These are phyloP conservation scores for Saccostrea glomerata DNA, from an alignment of 1,140 invertebrate genomes.

Conservation along the genomic window DNA sequence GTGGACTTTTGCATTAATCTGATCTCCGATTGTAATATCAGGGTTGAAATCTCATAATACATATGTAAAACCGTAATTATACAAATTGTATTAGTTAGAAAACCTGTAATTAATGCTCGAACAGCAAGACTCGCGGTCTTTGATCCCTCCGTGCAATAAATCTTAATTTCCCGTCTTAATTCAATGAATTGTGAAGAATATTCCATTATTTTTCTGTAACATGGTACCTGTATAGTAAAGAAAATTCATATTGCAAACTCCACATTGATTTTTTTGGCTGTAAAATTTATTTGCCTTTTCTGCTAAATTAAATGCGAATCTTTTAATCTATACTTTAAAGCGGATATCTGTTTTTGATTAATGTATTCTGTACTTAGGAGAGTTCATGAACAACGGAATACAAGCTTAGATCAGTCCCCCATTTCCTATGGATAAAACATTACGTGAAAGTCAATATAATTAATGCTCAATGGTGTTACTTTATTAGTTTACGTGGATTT, in stretches of 20 bases:
- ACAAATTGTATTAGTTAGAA: constrained; percentile 31
- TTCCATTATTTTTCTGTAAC: constrained; percentile 3
- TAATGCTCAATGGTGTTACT: neutral
- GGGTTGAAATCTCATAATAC: constrained; percentile 35
- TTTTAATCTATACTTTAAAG: constrained; percentile 21
- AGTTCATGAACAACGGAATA: constrained; percentile 23
- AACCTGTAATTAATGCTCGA: constrained; percentile 24
- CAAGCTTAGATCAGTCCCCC: neutral
- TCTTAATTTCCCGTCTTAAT: constrained; percentile 34
- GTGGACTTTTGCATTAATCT: constrained; percentile 31
- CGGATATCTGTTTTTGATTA: constrained; percentile 36
- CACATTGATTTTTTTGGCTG: constrained; percentile 5
- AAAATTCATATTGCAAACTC: constrained; percentile 33
- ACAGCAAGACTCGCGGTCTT: neutral
- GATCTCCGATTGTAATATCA: constrained; percentile 27
- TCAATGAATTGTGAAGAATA: constrained; percentile 32
- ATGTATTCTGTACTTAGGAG: constrained; percentile 28
- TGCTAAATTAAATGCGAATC: constrained; percentile 28
- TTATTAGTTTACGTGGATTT: neutral
- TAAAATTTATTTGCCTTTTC: constrained; percentile 35
- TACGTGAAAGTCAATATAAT: neutral
- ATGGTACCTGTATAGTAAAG: neutral
- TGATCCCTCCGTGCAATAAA: constrained; percentile 15
- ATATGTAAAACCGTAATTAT: constrained; percentile 38
- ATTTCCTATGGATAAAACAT: neutral